Evolutionary conservation across 2,888 invertebrate species (phyloP).

Genomic region (Oxycera nigricornis): DNA sequence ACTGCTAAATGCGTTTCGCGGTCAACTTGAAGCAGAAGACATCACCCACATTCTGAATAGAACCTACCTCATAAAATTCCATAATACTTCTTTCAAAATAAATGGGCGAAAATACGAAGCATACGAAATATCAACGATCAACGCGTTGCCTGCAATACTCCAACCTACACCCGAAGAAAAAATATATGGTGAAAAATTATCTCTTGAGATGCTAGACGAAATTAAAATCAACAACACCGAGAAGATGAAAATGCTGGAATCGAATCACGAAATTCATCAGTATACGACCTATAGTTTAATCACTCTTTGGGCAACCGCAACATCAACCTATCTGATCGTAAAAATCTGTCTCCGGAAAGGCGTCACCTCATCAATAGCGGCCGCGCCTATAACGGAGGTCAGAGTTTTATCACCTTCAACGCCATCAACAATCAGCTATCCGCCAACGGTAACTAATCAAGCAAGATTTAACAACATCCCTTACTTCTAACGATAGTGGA

Average conservation of each 20-base stretch:
- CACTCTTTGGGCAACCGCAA: not conserved
- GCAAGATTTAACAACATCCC: not conserved
- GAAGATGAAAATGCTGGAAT: not conserved
- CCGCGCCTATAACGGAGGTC: not conserved
- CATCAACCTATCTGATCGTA: not conserved
- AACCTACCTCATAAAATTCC: not conserved
- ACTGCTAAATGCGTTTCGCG: too few relatives aligned
- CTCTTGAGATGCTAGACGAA: constrained; percentile 4
- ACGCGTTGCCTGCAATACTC: not conserved
- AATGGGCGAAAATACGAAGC: not conserved
- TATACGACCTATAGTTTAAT: not conserved
- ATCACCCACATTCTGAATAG: not conserved
- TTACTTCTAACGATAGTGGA: not conserved
- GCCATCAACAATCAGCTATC: not conserved
- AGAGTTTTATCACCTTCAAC: not conserved
- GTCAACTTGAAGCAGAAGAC: not conserved
- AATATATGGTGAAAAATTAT: not conserved
- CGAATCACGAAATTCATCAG: not conserved
- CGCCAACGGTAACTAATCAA: not conserved
- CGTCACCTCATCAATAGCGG: not conserved
- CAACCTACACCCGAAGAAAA: constrained; percentile 15
- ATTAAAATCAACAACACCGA: constrained; percentile 20
- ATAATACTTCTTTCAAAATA: too few relatives aligned
- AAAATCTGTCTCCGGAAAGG: not conserved
- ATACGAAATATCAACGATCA: not conserved